Base-by-base conservation (phyloP, 2,888 invertebrate species). In the Boloria selene region DNA sequence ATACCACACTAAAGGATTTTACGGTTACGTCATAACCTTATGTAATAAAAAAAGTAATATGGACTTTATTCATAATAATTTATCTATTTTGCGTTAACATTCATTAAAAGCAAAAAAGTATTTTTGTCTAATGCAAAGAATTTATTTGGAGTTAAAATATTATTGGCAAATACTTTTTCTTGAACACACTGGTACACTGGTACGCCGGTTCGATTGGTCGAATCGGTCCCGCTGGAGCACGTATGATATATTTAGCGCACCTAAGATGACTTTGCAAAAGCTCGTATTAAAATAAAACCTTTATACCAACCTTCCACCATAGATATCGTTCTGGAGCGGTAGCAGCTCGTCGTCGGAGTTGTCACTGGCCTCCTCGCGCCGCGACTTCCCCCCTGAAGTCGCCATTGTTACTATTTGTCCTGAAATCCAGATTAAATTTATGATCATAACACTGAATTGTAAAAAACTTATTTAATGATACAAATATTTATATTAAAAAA, bases 281-380 rank as follows among this genome's bases (percentile, higher is more conserved):
- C 31, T 38, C 10, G 10, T 38, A 38, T 38, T 10, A 38, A 38
- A 38, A 7, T 38, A 38, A 38, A 38, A 38, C 31, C 7, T 14
- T 44, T n/a, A 18, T 26, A 74, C 93, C 89, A 93, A 98, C 98
- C 97, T 97, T 93, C 97, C 97, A 73, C 96, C 96, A 84, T 98
- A 97, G 80, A 97, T 96, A 81, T 97, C 97, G 81, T 96, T 96
- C 72, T 96, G 95, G 79, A 97, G 94, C 72, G 97, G 97, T 72
- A 96, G 95, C 79, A 96, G 96, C 89, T 97, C 97, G 81, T 97
- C 97, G 86, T 97, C 97, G 49, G 97, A 96, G 87, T 97, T 96
- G 85, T 96, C 95, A 85, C 95, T 95, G 74, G 91, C 94, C 79
- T 94, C 95, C 67, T 93, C 94, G 75, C 95, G 93, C 78, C 94